phyloP scores from a whole-genome alignment of 2,113 vertebrate genomes.

The Aptenodytes forsteri region DNA sequence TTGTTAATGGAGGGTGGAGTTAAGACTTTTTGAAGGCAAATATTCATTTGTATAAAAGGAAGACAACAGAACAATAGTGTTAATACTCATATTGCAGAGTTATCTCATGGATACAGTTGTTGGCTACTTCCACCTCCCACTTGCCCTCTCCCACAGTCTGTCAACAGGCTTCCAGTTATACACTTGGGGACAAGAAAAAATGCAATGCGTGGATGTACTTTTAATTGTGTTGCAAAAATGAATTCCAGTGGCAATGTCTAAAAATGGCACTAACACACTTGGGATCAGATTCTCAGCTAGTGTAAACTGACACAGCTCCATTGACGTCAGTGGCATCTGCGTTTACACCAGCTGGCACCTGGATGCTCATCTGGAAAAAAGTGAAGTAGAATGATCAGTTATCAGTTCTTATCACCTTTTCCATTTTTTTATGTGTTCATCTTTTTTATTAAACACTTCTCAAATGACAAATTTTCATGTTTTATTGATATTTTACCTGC shows the following conservation, averaged over 20 bases:
- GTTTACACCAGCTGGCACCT: background rate
- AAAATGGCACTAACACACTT: background rate
- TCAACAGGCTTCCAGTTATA: background rate
- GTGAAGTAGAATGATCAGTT: background rate
- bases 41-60: background rate
- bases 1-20: background rate
- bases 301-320: conserved; percentile 20
- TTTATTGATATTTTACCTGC: background rate
- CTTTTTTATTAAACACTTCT: background rate
- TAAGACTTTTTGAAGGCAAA: background rate
- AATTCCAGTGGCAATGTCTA: background rate
- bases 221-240: background rate
- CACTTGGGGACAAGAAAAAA: background rate
- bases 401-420: background rate
- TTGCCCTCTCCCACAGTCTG: background rate
- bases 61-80: background rate
- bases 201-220: background rate
- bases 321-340: background rate
- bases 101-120: background rate
- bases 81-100: background rate
- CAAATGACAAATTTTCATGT: background rate
- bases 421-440: background rate
- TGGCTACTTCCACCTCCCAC: background rate
- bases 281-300: background rate
- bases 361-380: conserved; percentile 6